These are phyloP conservation scores for Ischnura elegans DNA, from an alignment of 2,888 invertebrate genomes.

Conservation along the genomic window DNA sequence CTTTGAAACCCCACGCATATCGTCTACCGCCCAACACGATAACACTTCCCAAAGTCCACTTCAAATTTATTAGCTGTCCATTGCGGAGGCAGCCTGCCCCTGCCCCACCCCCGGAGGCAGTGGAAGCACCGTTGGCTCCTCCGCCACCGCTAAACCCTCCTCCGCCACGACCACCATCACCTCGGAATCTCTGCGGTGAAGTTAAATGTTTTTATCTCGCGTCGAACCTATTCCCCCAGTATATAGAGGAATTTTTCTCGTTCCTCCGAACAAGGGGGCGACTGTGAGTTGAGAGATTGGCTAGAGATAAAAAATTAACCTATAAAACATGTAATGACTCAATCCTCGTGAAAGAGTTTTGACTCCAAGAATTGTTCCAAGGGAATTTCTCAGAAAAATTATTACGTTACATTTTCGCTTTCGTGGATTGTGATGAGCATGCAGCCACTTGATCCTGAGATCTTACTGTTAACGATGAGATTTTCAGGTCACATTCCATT, in stretches of 20 bases:
- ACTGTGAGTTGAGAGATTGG: neutral
- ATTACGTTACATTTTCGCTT: too few relatives aligned
- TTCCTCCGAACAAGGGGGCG: neutral
- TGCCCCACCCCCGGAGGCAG: neutral
- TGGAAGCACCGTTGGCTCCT: too few relatives aligned
- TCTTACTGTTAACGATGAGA: too few relatives aligned
- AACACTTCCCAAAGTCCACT: slow-evolving; percentile 12
- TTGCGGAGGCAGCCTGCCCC: neutral
- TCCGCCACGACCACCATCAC: too few relatives aligned
- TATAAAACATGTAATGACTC: neutral
- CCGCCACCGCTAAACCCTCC: too few relatives aligned
- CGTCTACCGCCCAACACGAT: neutral
- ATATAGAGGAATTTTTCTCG: neutral
- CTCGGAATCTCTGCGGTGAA: neutral
- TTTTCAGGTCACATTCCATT: too few relatives aligned
- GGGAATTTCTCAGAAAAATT: too few relatives aligned
- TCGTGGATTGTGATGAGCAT: too few relatives aligned
- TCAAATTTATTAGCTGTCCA: slow-evolving; percentile 44
- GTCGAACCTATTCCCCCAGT: neutral
- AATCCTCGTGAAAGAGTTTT: neutral
- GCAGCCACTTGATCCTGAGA: too few relatives aligned
- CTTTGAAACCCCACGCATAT: neutral
- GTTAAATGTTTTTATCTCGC: neutral
- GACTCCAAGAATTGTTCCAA: neutral
- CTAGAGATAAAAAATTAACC: neutral